phyloP scores from a whole-genome alignment of 2,888 invertebrate genomes.

The Leptogaster cylindrica region DNA sequence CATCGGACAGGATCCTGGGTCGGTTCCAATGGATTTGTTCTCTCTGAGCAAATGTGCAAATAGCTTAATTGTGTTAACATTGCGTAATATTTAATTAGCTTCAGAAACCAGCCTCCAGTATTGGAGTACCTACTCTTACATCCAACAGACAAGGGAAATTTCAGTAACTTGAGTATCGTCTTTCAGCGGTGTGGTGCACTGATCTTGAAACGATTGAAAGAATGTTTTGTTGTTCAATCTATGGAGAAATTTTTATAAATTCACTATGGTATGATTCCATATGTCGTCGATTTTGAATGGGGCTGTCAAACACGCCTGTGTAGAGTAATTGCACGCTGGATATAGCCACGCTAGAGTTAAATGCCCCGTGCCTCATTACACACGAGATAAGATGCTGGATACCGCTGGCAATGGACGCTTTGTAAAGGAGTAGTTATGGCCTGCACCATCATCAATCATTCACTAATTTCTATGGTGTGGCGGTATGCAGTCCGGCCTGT shows the following conservation, averaged over 20 bases:
- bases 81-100: constrained; percentile 31
- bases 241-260: constrained; percentile 24
- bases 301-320: neutral
- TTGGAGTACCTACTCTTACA: constrained; percentile 19
- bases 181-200: neutral
- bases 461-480: constrained; percentile 34
- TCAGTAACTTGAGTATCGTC: constrained; percentile 9
- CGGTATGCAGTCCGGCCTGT: constrained; percentile 2
- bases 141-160: constrained; percentile 24
- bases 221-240: constrained; percentile 6
- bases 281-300: constrained; percentile 20
- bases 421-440: constrained; percentile 12
- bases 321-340: neutral
- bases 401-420: neutral
- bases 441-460: constrained; percentile 28
- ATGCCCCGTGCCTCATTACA: neutral
- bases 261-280: constrained; percentile 8
- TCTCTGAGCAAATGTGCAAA: neutral
- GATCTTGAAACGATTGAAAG: constrained; percentile 17
- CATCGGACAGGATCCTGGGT: neutral
- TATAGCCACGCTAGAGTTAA: neutral
- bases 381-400: neutral
- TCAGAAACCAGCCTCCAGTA: neutral
- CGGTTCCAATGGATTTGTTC: neutral
- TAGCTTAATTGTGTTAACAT: neutral